A percentile compares a stretch with the other conserved stretches of the same genome.
phyloP scores from a whole-genome alignment of 2,888 invertebrate species.

The Entomobrya multifasciata region DNA sequence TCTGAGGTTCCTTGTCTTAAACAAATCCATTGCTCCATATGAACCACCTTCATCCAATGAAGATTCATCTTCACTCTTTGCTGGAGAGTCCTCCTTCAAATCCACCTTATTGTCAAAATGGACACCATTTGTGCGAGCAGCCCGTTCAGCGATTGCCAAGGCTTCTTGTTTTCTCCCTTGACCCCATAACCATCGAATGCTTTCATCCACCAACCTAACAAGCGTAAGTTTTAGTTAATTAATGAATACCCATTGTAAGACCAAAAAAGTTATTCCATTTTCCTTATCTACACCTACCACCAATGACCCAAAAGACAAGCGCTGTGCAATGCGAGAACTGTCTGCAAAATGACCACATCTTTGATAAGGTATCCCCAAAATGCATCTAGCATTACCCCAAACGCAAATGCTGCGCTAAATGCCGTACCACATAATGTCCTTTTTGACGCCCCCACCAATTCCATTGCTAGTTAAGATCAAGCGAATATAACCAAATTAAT shows the following conservation, averaged over 20 bases:
- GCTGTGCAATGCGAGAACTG: conserved; percentile 89
- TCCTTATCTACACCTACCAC: conserved; percentile 82
- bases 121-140: conserved; percentile 50
- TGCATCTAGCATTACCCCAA: conserved; percentile 86
- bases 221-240: too few relatives aligned
- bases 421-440: conserved; percentile 90
- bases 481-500: neutral
- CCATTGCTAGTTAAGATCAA: conserved; percentile 85
- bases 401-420: conserved; percentile 90
- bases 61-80: neutral
- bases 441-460: conserved; percentile 90
- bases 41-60: neutral
- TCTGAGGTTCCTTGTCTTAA: conserved; percentile 82
- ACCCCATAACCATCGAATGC: conserved; percentile 93
- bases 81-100: neutral
- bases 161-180: conserved; percentile 87
- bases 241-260: too few relatives aligned
- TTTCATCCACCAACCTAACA: conserved; percentile 93
- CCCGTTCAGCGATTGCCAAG: conserved; percentile 81
- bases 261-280: too few relatives aligned
- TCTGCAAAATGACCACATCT: conserved; percentile 84
- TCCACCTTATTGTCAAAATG: conserved; percentile 64
- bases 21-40: conserved; percentile 81
- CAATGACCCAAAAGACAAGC: conserved; percentile 88
- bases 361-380: conserved; percentile 90